Evolutionary conservation across 1,140 invertebrate genomes (phyloP), one percentile per base, ranked within the genome.

Genomic region (Eumaeus atala): DNA sequence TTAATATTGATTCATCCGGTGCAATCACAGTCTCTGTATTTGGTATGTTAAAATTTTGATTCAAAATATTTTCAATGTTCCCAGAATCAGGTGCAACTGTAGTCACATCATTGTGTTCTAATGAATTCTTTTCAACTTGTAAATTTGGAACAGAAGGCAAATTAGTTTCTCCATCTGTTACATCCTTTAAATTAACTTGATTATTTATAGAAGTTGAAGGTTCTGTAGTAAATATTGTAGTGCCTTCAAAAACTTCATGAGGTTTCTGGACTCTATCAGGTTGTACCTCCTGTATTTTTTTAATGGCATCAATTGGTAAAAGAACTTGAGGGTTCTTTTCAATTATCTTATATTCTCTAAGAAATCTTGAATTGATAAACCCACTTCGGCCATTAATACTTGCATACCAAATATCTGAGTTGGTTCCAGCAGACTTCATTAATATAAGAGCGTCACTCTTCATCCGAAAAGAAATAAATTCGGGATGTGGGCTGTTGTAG

Each of bases 341-440:
- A 21, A 73, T 56, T 61, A 82, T 59, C 72, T 80, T 86, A 28
- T 50, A 60, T 72, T 87, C 84, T 62, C 65, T 72, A 56, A 88
- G 65, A 75, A 92, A 91, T 10, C 77, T 74, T 50, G 88, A 87
- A 40, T 91, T 91, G 17, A 91, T 90, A 81, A 94, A 95, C 42
- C 94, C 94, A 62, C 88, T 79, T 67, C 89, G 89, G 21, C 92
- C 93, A 72, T 91, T 89, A 33, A 94, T 90, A 81, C 91, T 90
- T 17, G 91, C 92, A 64, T 91, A 93, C 93, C 94, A 95, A 54
- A 94, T 77, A 60, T 92, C 90, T 7, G 65, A 70, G 62, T 92
- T 89, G 3, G 65, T 87, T 17, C 92, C 93, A 70, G 92, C 92
- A 59, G 90, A 90, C 84, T 95, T 95, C 74, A 93, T 94, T 57